phyloP scores from a whole-genome alignment of 2,113 vertebrate genomes.

The Syrrhaptes paradoxus region DNA sequence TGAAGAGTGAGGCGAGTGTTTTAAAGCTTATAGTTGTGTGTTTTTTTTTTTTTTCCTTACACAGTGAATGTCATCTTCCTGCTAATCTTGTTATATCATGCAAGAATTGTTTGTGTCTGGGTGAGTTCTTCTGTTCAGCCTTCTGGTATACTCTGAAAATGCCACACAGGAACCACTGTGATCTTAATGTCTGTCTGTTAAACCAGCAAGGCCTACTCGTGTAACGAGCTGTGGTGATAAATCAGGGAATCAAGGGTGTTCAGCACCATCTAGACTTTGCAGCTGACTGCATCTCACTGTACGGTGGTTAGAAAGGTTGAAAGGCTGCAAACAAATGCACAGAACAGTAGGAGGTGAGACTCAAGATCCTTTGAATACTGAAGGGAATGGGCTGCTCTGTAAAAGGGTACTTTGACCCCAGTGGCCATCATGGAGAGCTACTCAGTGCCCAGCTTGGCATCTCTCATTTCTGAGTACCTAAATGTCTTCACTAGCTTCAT shows the following conservation, averaged over 20 bases:
- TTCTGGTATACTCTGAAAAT: slow-evolving; percentile 6
- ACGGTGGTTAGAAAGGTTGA: neutral
- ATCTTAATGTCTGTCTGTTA: neutral
- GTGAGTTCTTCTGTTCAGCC: slow-evolving; percentile 13
- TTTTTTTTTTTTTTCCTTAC: neutral
- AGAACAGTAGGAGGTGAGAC: neutral
- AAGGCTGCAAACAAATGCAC: neutral
- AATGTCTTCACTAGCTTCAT: neutral
- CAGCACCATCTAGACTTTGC: neutral
- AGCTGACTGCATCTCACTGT: neutral
- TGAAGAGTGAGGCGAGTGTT: slow-evolving; percentile 15
- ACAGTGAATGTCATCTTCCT: neutral
- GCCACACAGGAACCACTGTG: neutral
- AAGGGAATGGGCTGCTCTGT: neutral
- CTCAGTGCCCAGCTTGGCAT: neutral
- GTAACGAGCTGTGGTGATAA: neutral
- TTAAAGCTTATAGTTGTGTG: neutral
- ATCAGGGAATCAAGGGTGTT: neutral
- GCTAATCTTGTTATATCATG: neutral
- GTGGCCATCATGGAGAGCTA: accelerated
- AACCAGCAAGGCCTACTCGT: neutral
- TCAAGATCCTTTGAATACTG: neutral
- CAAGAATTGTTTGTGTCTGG: neutral
- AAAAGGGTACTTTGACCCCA: neutral
- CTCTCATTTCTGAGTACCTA: neutral